Percentiles rank a stretch among this genome's conserved stretches.
Conservation (phyloP, 2,113 vertebrate genomes). For the Madoqua kirkii region DNA sequence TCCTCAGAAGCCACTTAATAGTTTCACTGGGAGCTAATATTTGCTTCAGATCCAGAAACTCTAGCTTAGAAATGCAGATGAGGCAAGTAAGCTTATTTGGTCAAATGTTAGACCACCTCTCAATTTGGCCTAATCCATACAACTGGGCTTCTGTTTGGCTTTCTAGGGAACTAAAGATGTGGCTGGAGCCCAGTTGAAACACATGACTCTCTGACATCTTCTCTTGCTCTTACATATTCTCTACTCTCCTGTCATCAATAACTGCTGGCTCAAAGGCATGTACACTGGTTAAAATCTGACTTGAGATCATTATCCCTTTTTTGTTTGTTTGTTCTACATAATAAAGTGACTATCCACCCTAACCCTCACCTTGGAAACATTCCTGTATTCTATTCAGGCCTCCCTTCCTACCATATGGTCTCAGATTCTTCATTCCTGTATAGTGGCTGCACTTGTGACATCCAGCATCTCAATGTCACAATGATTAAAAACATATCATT, state of each 20-base stretch:
- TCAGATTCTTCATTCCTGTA: neutral
- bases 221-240: neutral
- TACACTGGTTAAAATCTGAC: neutral
- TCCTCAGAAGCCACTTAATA: neutral
- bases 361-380: neutral
- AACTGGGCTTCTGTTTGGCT: neutral
- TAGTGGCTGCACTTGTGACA: neutral
- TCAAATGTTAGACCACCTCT: neutral
- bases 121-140: neutral
- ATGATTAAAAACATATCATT: neutral
- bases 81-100: neutral
- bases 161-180: neutral
- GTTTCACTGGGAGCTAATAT: neutral
- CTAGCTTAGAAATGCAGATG: neutral
- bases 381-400: neutral
- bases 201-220: rapidly evolving
- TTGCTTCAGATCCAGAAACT: neutral
- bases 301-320: neutral
- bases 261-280: neutral
- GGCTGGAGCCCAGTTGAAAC: neutral
- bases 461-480: neutral
- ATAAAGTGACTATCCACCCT: neutral
- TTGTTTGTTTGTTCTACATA: neutral
- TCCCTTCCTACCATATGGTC: neutral
- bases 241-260: neutral